Conservation (phyloP, 2,113 vertebrate species). For the Tretioscincus oriximinensis region DNA sequence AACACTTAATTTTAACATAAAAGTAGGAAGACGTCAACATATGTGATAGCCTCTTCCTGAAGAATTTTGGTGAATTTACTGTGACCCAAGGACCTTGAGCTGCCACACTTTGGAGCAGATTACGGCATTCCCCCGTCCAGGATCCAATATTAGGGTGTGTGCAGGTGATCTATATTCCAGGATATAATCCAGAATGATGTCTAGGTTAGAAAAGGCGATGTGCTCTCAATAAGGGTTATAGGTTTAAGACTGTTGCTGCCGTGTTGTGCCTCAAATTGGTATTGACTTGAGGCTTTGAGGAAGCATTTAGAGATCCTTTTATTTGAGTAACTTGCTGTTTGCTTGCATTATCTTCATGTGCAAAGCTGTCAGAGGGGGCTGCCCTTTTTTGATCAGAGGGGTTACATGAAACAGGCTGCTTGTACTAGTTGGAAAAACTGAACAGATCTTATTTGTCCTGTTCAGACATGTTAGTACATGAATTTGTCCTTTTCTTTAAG, state of each 20-base stretch:
- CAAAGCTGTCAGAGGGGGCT: neutral
- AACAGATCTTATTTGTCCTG: neutral
- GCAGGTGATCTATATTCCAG: no score
- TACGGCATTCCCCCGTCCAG: no score
- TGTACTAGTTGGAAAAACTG: neutral
- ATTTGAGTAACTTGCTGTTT: neutral
- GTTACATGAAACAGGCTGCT: neutral
- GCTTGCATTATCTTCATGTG: no score
- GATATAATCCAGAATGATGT: no score
- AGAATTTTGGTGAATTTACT: neutral
- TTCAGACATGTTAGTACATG: neutral
- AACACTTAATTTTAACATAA: neutral
- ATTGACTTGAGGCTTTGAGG: neutral
- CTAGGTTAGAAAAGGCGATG: neutral
- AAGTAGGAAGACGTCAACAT: neutral
- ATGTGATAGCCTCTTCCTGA: neutral
- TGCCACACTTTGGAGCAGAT: neutral
- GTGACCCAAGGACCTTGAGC: neutral
- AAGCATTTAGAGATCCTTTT: neutral
- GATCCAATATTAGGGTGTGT: no score
- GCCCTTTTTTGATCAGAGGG: neutral
- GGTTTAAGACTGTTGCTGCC: no score
- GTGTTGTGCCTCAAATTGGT: neutral
- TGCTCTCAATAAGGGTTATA: neutral
- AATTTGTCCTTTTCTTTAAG: no score